Evolutionary conservation across 1,140 invertebrate species (phyloP).

Genomic region (Hypsibius dujardini): DNA sequence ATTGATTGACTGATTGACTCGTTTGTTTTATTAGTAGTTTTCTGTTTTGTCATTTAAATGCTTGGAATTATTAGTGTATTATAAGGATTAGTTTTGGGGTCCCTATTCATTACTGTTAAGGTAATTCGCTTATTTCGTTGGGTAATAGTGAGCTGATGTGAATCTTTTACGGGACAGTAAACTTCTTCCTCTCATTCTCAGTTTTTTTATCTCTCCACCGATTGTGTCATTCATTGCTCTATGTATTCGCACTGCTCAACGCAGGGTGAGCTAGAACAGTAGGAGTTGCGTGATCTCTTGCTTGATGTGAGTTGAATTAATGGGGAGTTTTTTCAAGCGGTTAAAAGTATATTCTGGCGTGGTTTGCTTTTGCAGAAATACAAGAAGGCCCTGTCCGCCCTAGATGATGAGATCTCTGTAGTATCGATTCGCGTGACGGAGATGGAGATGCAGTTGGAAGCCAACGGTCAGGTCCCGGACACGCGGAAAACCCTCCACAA

Average conservation of each 20-base stretch:
- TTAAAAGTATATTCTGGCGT: neutral
- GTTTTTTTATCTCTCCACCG: neutral
- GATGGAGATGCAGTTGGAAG: neutral
- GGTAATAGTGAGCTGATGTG: too few species aligned
- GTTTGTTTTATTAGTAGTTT: too few species aligned
- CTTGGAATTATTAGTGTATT: too few species aligned
- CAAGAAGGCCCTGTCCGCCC: constrained; percentile 7
- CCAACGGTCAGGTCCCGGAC: neutral
- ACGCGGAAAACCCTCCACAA: neutral
- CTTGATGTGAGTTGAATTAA: neutral
- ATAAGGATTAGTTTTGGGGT: too few species aligned
- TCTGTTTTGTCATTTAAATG: too few species aligned
- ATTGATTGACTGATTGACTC: too few species aligned
- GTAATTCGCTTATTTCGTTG: too few species aligned
- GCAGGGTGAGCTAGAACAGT: neutral
- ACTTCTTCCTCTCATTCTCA: neutral
- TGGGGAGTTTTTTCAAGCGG: neutral
- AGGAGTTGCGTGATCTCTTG: neutral
- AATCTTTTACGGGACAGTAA: too few species aligned
- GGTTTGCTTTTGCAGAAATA: neutral
- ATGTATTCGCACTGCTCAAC: constrained; percentile 1
- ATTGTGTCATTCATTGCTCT: neutral
- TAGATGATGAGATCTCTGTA: constrained; percentile 5
- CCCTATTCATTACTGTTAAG: too few species aligned
- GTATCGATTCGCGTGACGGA: neutral